A percentile compares a stretch with the other conserved stretches of the same genome.
phyloP scores from a whole-genome alignment of 2,888 invertebrate genomes.

The Synergus umbraculus region DNA sequence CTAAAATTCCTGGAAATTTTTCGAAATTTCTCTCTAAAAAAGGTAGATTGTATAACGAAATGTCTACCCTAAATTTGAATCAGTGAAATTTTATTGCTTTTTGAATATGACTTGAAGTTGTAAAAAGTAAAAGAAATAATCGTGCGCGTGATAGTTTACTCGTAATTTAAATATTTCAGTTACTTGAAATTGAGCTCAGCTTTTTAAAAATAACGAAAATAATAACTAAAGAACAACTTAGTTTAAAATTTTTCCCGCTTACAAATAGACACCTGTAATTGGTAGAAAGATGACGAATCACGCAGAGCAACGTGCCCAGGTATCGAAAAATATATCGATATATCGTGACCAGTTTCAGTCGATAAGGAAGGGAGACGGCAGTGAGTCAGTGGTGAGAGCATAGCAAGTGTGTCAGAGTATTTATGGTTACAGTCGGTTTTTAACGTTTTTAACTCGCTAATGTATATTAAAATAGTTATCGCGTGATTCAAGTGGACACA shows the following conservation, averaged over 20 bases:
- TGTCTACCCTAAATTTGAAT: too few relatives aligned
- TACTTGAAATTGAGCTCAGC: neutral
- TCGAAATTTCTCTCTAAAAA: too few relatives aligned
- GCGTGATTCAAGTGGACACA: constrained; percentile 66
- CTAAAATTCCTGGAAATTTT: too few relatives aligned
- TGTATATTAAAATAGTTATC: constrained; percentile 63
- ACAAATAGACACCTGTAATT: constrained; percentile 8
- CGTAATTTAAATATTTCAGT: too few relatives aligned
- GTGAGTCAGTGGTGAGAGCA: too few relatives aligned
- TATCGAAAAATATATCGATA: constrained; percentile 25
- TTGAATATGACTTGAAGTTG: too few relatives aligned
- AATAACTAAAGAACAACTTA: neutral
- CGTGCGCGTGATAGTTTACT: too few relatives aligned
- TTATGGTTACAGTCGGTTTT: constrained; percentile 47
- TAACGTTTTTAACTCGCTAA: constrained; percentile 58
- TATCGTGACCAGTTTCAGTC: constrained; percentile 32
- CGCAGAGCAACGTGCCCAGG: constrained; percentile 52
- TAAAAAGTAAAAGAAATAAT: too few relatives aligned
- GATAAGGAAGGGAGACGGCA: neutral
- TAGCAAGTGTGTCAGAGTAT: neutral
- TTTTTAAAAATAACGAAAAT: neutral
- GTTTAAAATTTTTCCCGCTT: constrained; percentile 26
- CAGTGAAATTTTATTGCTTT: too few relatives aligned
- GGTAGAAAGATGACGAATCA: constrained; percentile 49
- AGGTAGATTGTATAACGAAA: too few relatives aligned